These are phyloP conservation scores for Minunthozetes semirufus DNA, from an alignment of 2,888 invertebrate species.

Conservation along the genomic window DNA sequence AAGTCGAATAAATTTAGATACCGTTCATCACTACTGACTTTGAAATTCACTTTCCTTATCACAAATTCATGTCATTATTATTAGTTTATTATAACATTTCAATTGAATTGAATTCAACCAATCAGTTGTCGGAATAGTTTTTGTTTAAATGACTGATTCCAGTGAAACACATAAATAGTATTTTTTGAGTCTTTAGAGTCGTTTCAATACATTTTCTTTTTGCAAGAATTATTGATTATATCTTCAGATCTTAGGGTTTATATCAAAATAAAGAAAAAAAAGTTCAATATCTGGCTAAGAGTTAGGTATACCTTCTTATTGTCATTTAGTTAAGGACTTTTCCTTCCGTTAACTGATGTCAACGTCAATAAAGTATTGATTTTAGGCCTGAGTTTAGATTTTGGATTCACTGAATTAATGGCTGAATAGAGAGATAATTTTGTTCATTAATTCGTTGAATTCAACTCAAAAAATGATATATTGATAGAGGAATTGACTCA, in stretches of 20 bases:
- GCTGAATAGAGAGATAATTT: background rate
- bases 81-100: slow-evolving; percentile 1
- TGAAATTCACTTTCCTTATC: background rate
- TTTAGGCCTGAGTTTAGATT: background rate
- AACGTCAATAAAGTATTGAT: slow-evolving; percentile 11
- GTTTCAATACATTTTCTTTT: background rate
- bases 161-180: background rate
- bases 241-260: background rate
- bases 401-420: slow-evolving; percentile 5
- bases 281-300: background rate
- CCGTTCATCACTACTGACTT: background rate
- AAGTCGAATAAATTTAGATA: background rate
- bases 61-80: background rate
- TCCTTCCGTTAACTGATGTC: background rate
- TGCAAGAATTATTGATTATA: background rate
- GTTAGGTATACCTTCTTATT: no score
- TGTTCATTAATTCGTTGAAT: background rate
- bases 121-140: background rate
- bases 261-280: background rate
- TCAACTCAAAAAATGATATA: background rate
- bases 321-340: background rate
- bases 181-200: background rate
- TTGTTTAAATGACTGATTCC: background rate
- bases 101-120: background rate
- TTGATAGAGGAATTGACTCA: background rate